These are phyloP conservation scores for Chloropsis hardwickii DNA, from an alignment of 2,113 vertebrate species.

Conservation along the genomic window DNA sequence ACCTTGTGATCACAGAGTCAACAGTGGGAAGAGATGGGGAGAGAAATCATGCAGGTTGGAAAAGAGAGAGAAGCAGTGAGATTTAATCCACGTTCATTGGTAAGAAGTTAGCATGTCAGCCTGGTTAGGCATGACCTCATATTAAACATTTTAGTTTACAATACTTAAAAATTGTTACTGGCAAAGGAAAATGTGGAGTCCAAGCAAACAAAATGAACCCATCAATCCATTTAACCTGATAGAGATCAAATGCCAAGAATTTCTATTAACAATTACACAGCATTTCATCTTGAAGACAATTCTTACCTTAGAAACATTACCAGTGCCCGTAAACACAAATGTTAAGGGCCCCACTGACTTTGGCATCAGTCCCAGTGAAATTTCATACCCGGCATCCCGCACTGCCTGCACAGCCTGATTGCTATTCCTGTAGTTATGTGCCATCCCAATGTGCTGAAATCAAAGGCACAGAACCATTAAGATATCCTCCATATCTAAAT, in stretches of 20 bases:
- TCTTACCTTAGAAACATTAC: conserved; percentile 95
- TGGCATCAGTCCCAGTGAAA: conserved; percentile 95
- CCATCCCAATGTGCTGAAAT: conserved; percentile 95
- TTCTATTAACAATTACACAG: background rate
- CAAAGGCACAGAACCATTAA: background rate
- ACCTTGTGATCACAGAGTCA: background rate
- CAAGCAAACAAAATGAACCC: background rate
- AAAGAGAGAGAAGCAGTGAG: background rate
- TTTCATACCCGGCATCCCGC: conserved; percentile 96
- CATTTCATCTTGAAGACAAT: background rate
- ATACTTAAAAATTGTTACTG: background rate
- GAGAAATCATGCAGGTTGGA: background rate
- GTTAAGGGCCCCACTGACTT: conserved; percentile 94
- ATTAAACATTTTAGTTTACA: background rate
- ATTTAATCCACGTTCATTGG: background rate
- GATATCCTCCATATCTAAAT: background rate
- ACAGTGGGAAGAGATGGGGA: background rate
- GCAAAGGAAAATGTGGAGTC: background rate
- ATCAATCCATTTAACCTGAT: background rate
- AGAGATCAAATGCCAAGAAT: background rate
- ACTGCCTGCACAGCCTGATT: conserved; percentile 96
- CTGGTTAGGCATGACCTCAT: background rate
- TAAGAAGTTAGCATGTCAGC: background rate
- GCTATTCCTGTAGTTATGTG: conserved; percentile 97
- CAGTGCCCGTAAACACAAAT: conserved; percentile 96